Percentiles rank a stretch among this genome's conserved stretches.
These are phyloP conservation scores for Ridgeia piscesae DNA, from an alignment of 1,140 invertebrate genomes.

Conservation along the genomic window DNA sequence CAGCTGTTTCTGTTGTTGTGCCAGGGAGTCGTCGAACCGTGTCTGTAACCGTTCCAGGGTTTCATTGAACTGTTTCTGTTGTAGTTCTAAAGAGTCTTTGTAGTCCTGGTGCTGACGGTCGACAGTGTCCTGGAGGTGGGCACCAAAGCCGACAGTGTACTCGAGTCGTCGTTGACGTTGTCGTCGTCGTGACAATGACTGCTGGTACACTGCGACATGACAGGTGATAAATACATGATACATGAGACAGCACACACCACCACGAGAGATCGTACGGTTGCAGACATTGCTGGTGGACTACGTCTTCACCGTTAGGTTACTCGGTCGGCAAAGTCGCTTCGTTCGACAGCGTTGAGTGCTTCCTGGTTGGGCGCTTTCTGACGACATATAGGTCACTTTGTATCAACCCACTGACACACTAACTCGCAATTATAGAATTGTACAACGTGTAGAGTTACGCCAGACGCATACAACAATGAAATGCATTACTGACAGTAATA, in stretches of 20 bases:
- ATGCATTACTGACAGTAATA: too few species aligned
- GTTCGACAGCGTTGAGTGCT: too few species aligned
- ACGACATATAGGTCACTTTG: too few species aligned
- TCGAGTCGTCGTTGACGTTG: not conserved
- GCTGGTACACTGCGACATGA: not conserved
- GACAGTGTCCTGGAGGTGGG: not conserved
- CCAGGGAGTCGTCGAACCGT: not conserved
- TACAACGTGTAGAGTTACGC: too few species aligned
- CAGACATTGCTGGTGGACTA: not conserved
- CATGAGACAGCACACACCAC: not conserved
- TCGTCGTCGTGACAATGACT: not conserved
- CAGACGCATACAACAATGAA: too few species aligned
- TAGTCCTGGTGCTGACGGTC: not conserved
- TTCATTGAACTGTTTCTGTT: not conserved
- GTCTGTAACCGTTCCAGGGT: not conserved
- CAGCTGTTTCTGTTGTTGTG: not conserved
- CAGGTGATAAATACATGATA: not conserved
- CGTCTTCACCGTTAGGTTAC: not conserved
- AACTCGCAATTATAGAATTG: too few species aligned
- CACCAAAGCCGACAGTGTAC: not conserved
- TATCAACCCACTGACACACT: too few species aligned
- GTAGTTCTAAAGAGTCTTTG: not conserved
- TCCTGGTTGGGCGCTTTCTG: too few species aligned
- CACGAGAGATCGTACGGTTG: not conserved
- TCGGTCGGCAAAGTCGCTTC: too few species aligned